A percentile compares a stretch with the other conserved stretches of the same genome.
Evolutionary conservation across 2,888 invertebrate species (phyloP).

Genomic region (Thereva unica): DNA sequence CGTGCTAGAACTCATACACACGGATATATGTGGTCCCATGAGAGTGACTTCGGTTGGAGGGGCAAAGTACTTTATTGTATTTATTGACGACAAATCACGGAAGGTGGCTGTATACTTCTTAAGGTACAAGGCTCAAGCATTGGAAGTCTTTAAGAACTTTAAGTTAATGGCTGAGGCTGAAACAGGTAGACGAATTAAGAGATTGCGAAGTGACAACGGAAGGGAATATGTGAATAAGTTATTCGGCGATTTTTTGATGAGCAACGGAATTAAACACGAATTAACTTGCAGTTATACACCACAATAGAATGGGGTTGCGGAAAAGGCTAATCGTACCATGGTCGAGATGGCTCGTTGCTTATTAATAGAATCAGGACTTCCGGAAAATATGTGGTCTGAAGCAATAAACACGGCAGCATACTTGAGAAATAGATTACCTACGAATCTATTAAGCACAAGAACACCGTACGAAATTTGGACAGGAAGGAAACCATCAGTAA

Average conservation of each 20-base stretch:
- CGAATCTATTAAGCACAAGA: slow-evolving; percentile 36
- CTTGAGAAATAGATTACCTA: slow-evolving; percentile 38
- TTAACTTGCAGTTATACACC: slow-evolving; percentile 38
- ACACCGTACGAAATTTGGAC: slow-evolving; percentile 43
- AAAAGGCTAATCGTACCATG: slow-evolving; percentile 40
- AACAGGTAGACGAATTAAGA: slow-evolving; percentile 39
- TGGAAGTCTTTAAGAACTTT: slow-evolving; percentile 38
- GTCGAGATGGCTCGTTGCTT: slow-evolving; percentile 48
- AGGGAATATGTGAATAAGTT: slow-evolving; percentile 38
- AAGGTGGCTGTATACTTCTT: slow-evolving; percentile 40
- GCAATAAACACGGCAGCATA: slow-evolving; percentile 34
- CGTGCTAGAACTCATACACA: background rate
- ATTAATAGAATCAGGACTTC: slow-evolving; percentile 44
- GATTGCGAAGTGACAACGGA: slow-evolving; percentile 38
- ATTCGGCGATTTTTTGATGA: slow-evolving; percentile 38
- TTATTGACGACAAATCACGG: slow-evolving; percentile 41
- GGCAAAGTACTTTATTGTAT: slow-evolving; percentile 41
- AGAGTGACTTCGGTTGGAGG: slow-evolving; percentile 39
- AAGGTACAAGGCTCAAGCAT: slow-evolving; percentile 40
- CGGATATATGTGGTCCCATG: slow-evolving; percentile 42
- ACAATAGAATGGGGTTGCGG: slow-evolving; percentile 42
- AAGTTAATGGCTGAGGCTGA: slow-evolving; percentile 38
- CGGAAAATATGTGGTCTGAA: slow-evolving; percentile 45
- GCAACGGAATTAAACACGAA: slow-evolving; percentile 39
- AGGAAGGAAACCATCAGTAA: slow-evolving; percentile 39